These are phyloP conservation scores for Glossophaga mutica DNA, from an alignment of 2,797 vertebrate species.

Conservation along the genomic window DNA sequence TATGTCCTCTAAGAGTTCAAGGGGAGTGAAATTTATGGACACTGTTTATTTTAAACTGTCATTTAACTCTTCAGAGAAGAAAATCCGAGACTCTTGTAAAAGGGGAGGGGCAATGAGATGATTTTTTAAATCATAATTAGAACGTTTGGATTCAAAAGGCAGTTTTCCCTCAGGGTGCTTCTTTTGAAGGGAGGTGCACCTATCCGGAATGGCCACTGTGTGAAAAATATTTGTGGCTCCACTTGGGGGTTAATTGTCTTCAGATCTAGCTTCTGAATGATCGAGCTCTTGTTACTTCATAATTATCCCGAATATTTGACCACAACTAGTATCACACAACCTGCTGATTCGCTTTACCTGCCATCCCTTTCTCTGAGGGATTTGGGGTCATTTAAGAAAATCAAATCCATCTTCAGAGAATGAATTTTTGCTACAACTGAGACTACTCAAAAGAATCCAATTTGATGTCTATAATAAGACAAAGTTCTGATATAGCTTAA, in stretches of 20 bases:
- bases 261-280: not conserved
- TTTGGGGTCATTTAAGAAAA: not conserved
- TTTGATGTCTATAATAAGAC: not conserved
- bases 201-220: not conserved
- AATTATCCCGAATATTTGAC: not conserved
- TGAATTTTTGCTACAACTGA: not conserved
- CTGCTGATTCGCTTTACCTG: not conserved
- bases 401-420: not conserved
- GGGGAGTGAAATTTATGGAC: conserved; percentile 58
- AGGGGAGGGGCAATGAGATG: not conserved
- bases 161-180: not conserved
- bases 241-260: not conserved
- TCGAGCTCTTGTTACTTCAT: not conserved
- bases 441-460: not conserved
- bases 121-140: not conserved
- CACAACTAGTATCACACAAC: not conserved
- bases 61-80: conserved; percentile 30
- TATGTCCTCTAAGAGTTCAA: conserved; percentile 44
- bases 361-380: not conserved
- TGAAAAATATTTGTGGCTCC: not conserved
- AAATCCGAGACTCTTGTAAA: not conserved
- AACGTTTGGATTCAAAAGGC: not conserved
- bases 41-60: not conserved
- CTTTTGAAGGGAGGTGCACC: not conserved
- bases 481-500: not conserved